Percentiles rank a stretch among this genome's conserved stretches.
Conservation (phyloP, 2,797 vertebrate genomes). For the Chelmon rostratus region DNA sequence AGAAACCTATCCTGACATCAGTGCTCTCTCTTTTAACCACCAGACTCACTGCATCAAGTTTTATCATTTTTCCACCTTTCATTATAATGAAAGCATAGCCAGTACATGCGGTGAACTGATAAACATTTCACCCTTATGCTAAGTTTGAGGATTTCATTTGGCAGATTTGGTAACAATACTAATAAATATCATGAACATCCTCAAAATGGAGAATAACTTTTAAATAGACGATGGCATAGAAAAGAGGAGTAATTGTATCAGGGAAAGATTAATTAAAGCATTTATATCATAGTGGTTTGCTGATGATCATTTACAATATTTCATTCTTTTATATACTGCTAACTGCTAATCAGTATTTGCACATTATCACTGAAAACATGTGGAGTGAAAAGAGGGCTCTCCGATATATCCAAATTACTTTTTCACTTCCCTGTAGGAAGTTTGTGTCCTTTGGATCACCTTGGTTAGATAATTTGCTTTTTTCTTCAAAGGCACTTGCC, state of each 20-base stretch:
- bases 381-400: conserved; percentile 5
- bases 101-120: conserved; percentile 29
- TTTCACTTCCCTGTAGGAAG: conserved; percentile 37
- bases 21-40: conserved; percentile 47
- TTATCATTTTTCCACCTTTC: conserved; percentile 33
- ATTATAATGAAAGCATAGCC: conserved; percentile 9
- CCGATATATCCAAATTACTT: conserved; percentile 20
- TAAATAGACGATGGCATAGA: too few relatives aligned
- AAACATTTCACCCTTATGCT: conserved; percentile 29
- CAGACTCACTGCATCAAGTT: conserved; percentile 32
- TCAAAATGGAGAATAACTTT: background rate
- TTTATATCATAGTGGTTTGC: background rate
- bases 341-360: conserved; percentile 20
- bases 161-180: too few relatives aligned
- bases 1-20: conserved; percentile 56
- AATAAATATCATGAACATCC: background rate
- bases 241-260: background rate
- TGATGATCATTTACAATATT: background rate
- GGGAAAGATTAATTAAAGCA: background rate
- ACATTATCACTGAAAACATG: conserved; percentile 31
- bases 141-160: too few relatives aligned
- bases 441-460: conserved; percentile 63
- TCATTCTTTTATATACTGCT: background rate
- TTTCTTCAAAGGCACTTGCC: conserved; percentile 60
- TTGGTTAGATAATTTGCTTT: conserved; percentile 57